Evolutionary conservation across 2,888 invertebrate species (phyloP), one percentile per base, ranked within the genome.

Genomic region (Erebia epiphron): DNA sequence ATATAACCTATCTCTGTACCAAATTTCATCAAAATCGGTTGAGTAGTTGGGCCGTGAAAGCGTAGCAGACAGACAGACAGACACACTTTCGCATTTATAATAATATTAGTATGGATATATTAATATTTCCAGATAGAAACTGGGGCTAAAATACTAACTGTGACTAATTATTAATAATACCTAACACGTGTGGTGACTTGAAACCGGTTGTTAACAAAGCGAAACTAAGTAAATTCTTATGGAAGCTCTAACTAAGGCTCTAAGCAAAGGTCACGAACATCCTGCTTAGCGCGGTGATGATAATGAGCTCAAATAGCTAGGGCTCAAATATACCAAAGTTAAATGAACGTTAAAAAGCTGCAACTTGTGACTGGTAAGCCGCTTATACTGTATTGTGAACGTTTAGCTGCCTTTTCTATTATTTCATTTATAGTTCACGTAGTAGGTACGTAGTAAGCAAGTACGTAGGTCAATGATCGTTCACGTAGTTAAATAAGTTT

Each of bases 261-360:
- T 26, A 65, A 70, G 56, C 61, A 57, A 66, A 66, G 66, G 56
- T 66, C 66, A 66, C 56, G 66, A 65, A 57, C 46, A 52, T 46
- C 56, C 67, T 46, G 68, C 68, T 74, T 74, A 65, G 64, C 74
- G 52, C 52, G 52, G 52, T 65, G 49, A 65, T 64, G 72, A 66
- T 74, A 74, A 73, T 73, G 41, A 62, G 18, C 69, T 72, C 65
- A 69, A 71, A 57, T 62, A 66, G 35, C 57, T 65, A 35, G 13
- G 62, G 18, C 69, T 70, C 72, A 26, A 57, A 66, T 65, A 65
- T 35, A 64, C 65, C 70, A 68, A 73, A 68, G 70, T 68, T 70
- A 70, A 73, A 46, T 66, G 56, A 68, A 68, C 70, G 65, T 57
- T 65, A 70, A 67, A 67, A 67, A 67, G 67, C 66, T 66, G 16